Evolutionary conservation across 1,140 invertebrate species (phyloP).

Genomic region (Phymorhynchus buccinoides): DNA sequence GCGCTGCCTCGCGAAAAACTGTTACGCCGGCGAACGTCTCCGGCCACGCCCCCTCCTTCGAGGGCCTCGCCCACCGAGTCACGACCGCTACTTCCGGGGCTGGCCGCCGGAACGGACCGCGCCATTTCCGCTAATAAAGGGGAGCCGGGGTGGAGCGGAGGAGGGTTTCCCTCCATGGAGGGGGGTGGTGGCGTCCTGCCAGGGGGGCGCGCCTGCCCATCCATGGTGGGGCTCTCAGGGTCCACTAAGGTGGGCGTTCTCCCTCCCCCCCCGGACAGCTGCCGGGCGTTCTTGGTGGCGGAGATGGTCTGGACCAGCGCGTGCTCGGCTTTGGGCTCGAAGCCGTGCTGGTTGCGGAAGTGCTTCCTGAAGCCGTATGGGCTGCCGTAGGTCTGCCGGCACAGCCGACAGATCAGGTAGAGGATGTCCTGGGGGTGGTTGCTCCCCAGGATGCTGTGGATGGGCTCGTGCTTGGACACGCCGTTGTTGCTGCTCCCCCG

Average conservation of each 20-base stretch:
- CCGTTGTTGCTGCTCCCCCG: slow-evolving; percentile 44
- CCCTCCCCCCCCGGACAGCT: slow-evolving; percentile 41
- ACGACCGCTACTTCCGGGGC: slow-evolving; percentile 4
- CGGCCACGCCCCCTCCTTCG: background rate
- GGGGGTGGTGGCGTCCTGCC: background rate
- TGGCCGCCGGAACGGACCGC: background rate
- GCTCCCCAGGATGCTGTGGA: slow-evolving; percentile 68
- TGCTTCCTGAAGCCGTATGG: slow-evolving; percentile 70
- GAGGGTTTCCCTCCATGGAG: background rate
- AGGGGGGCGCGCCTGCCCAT: background rate
- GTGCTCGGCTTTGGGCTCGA: slow-evolving; percentile 67
- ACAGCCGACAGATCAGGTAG: slow-evolving; percentile 67
- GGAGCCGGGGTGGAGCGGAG: background rate
- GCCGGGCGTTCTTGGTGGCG: slow-evolving; percentile 62
- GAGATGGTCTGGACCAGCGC: slow-evolving; percentile 69
- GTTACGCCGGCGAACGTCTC: background rate
- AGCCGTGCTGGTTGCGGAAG: slow-evolving; percentile 69
- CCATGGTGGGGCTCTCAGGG: background rate
- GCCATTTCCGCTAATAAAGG: background rate
- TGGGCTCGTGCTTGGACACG: slow-evolving; percentile 67
- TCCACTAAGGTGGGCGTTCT: background rate
- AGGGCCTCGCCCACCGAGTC: slow-evolving; percentile 12
- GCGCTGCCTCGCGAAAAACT: slow-evolving; percentile 21
- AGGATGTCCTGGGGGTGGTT: slow-evolving; percentile 66
- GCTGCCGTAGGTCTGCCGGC: slow-evolving; percentile 69